Percentiles rank a stretch among this genome's conserved stretches.
Evolutionary conservation across 2,888 invertebrate genomes (phyloP).

Genomic region (Pristionchus japonicus): DNA sequence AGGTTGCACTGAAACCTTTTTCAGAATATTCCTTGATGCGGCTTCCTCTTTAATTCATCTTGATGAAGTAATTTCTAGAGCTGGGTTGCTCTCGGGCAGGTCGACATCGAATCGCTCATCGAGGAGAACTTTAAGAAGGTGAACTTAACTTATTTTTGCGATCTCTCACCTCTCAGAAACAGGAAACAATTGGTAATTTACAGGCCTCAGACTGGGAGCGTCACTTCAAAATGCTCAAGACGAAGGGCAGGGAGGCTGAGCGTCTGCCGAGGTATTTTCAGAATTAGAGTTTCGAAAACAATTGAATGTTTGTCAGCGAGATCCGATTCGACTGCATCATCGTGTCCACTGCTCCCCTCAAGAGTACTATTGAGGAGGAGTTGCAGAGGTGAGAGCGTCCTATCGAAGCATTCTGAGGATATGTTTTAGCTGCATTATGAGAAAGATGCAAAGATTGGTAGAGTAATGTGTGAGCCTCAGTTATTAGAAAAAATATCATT

Average conservation of each 20-base stretch:
- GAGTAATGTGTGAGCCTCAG: not conserved
- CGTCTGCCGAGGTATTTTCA: constrained; percentile 84
- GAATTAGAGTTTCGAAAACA: not conserved
- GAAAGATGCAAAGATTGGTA: not conserved
- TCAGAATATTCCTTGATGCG: no score
- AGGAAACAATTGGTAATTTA: no score
- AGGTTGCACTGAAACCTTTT: not conserved
- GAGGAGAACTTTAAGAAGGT: constrained; percentile 80
- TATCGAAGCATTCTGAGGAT: not conserved
- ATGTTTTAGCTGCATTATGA: not conserved
- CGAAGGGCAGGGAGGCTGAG: constrained; percentile 92
- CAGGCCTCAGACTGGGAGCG: constrained; percentile 87
- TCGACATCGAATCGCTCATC: constrained; percentile 85
- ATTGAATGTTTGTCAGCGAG: constrained; percentile 72
- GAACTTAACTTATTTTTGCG: no score
- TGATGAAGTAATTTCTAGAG: constrained; percentile 79
- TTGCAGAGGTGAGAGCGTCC: constrained; percentile 79
- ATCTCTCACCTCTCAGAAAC: no score
- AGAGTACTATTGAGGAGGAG: constrained; percentile 91
- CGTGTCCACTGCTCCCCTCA: constrained; percentile 87
- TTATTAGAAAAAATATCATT: no score
- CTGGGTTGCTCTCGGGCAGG: constrained; percentile 85
- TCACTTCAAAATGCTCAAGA: constrained; percentile 90
- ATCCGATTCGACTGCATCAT: constrained; percentile 89
- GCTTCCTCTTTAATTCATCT: not conserved